A percentile compares a stretch with the other conserved stretches of the same genome.
These are phyloP conservation scores for Tribolium castaneum DNA, from an alignment of 1,140 invertebrate genomes.

Conservation along the genomic window DNA sequence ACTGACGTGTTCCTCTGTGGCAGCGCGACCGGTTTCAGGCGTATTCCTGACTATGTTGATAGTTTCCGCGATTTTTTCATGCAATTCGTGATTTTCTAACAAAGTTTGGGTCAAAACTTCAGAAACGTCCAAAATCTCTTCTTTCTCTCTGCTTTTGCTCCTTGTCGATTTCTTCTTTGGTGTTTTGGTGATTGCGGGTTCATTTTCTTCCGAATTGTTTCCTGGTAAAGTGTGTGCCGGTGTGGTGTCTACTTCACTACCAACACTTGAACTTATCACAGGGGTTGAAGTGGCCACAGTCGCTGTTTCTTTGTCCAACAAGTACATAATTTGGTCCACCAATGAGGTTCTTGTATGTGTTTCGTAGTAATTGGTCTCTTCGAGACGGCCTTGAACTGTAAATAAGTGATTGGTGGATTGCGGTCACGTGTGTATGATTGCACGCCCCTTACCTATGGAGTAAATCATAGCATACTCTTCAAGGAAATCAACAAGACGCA, in stretches of 20 bases:
- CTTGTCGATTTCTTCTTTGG: constrained; percentile 2
- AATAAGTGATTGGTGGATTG: background rate
- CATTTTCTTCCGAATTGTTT: background rate
- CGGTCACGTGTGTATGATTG: background rate
- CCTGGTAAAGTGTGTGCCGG: background rate
- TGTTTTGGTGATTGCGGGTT: background rate
- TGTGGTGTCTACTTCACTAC: constrained; percentile 10
- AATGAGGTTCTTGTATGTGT: background rate
- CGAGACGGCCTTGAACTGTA: constrained; percentile 28
- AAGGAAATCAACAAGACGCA: constrained; percentile 15
- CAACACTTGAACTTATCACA: background rate
- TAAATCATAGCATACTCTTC: constrained; percentile 22
- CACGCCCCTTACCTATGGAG: background rate
- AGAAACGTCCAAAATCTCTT: constrained; percentile 3
- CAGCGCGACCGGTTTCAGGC: constrained; percentile 14
- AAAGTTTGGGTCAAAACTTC: constrained; percentile 52
- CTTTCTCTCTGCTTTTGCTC: background rate
- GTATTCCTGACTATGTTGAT: constrained; percentile 51
- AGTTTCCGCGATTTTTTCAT: constrained; percentile 54
- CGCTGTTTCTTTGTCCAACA: background rate
- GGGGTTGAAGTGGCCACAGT: constrained; percentile 4
- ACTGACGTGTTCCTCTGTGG: constrained; percentile 24
- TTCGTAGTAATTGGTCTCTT: constrained; percentile 18
- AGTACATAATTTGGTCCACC: constrained; percentile 2
- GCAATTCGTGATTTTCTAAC: constrained; percentile 51